These are phyloP conservation scores for Gymnarchus niloticus DNA, from an alignment of 2,113 vertebrate species.

Conservation along the genomic window DNA sequence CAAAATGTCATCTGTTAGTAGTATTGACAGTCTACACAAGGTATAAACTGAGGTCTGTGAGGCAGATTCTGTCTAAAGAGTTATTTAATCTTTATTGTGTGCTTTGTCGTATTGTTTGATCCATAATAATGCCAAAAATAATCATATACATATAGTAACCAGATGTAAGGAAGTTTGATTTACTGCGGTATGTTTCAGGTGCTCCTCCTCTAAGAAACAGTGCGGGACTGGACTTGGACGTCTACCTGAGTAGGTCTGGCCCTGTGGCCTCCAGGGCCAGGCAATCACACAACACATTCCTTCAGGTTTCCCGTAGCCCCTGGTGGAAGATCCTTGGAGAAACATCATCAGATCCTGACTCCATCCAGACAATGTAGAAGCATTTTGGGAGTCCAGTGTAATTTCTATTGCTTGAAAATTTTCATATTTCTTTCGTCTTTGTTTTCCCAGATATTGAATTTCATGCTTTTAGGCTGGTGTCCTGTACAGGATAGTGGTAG, in stretches of 20 bases:
- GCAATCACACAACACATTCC: conserved; percentile 67
- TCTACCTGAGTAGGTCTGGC: conserved; percentile 73
- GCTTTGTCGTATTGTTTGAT: neutral
- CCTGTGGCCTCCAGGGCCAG: conserved; percentile 73
- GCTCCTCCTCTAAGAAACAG: conserved; percentile 69
- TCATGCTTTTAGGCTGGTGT: neutral
- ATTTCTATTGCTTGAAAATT: neutral
- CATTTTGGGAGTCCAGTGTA: neutral
- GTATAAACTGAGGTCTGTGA: too few species aligned
- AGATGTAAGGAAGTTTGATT: neutral
- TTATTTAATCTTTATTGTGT: too few species aligned
- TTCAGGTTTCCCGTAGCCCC: conserved; percentile 68
- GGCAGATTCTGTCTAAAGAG: too few species aligned
- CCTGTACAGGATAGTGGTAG: too few species aligned
- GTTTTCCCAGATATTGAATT: neutral
- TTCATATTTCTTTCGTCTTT: neutral
- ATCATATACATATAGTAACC: neutral
- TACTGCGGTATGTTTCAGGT: conserved; percentile 52
- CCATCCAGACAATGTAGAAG: conserved; percentile 51
- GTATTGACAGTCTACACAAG: too few species aligned
- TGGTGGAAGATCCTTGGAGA: conserved; percentile 88
- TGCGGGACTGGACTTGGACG: conserved; percentile 55
- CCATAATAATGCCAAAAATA: neutral
- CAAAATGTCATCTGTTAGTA: too few species aligned
- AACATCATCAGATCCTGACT: conserved; percentile 53